phyloP scores from a whole-genome alignment of 2,113 vertebrate genomes.

The Nothoprocta perdicaria region DNA sequence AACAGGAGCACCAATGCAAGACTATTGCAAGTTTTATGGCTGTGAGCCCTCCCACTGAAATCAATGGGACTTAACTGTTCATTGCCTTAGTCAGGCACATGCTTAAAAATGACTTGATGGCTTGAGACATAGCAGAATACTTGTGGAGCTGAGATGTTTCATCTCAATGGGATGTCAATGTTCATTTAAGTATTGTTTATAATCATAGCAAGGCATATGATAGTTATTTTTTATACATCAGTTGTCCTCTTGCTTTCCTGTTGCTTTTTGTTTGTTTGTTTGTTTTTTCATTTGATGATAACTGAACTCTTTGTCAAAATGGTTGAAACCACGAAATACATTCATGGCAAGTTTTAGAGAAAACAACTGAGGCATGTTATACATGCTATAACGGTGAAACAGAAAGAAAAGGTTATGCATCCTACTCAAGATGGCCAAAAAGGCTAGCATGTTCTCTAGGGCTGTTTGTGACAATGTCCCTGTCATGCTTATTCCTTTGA shows the following conservation, averaged over 20 bases:
- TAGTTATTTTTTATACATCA: conserved; percentile 14
- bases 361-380: neutral
- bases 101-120: neutral
- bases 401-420: neutral
- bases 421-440: neutral
- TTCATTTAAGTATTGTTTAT: neutral
- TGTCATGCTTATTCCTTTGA: neutral
- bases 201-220: neutral
- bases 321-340: neutral
- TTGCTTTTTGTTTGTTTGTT: too few species aligned
- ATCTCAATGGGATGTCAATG: neutral
- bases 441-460: neutral
- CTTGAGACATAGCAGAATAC: neutral
- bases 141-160: neutral
- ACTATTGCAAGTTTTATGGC: neutral
- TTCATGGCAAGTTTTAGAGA: neutral
- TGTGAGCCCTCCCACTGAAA: neutral
- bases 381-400: neutral
- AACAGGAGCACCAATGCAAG: neutral
- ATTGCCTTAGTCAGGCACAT: neutral
- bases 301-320: neutral
- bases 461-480: neutral
- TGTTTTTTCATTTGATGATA: neutral
- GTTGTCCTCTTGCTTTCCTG: neutral
- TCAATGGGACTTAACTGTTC: neutral